Percentiles rank a stretch among this genome's conserved stretches.
Evolutionary conservation across 2,888 invertebrate species (phyloP).

Genomic region (Deilephila porcellus): DNA sequence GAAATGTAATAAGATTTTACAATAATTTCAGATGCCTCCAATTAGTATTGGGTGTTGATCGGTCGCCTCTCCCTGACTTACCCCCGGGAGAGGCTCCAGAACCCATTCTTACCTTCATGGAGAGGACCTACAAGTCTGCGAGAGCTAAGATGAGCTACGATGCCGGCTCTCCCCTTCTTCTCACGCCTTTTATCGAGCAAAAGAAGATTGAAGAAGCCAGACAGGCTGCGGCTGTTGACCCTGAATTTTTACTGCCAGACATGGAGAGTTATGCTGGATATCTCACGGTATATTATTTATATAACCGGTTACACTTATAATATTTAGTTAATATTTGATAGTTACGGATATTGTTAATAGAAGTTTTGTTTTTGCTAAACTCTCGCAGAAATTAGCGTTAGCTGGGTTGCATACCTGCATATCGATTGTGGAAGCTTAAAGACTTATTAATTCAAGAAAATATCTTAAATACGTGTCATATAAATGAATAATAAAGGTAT

Average conservation of each 20-base stretch:
- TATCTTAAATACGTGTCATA: too few relatives aligned
- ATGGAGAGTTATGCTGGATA: constrained; percentile 81
- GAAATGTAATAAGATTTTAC: too few relatives aligned
- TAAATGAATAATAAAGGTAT: too few relatives aligned
- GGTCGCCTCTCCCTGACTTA: constrained; percentile 65
- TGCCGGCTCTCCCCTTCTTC: constrained; percentile 81
- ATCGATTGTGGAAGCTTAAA: too few relatives aligned
- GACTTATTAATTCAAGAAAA: too few relatives aligned
- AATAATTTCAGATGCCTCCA: constrained; percentile 55
- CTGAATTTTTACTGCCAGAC: constrained; percentile 69
- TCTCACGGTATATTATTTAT: constrained; percentile 64
- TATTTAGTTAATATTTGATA: background rate
- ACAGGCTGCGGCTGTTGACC: constrained; percentile 71
- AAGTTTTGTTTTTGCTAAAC: background rate
- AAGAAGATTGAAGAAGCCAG: constrained; percentile 81
- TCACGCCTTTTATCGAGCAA: constrained; percentile 82
- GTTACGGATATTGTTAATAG: background rate
- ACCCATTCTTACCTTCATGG: constrained; percentile 76
- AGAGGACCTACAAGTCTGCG: constrained; percentile 64
- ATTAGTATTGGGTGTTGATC: constrained; percentile 51
- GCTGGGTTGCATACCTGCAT: too few relatives aligned
- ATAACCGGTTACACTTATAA: background rate
- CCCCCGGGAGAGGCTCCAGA: constrained; percentile 79
- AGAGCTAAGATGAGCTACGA: constrained; percentile 56
- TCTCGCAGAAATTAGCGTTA: too few relatives aligned